Evolutionary conservation across 2,113 vertebrate species (phyloP), one percentile per base, ranked within the genome.

Genomic region (Corythornis madagascariensis): DNA sequence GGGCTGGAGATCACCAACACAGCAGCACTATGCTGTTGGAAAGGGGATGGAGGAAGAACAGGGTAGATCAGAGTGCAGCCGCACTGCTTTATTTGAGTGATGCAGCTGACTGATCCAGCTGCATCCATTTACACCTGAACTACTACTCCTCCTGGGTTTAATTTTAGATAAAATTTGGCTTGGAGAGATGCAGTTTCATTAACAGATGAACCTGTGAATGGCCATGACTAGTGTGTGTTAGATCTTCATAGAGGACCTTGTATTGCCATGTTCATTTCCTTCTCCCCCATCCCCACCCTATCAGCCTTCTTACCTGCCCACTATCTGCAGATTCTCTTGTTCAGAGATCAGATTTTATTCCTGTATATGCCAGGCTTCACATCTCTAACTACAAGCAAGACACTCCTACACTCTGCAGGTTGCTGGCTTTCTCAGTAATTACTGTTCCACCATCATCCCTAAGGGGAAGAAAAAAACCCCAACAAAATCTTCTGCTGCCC

Each of bases 381-480:
- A 85, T 61, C 17, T 53, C 47, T 83, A 93, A 89, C 81, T 90
- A 52, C 56, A 87, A 79, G 55, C 38, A 74, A 83, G 64, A 74
- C 86, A 90, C 33, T 91, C 59, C 73, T 88, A 80, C 70, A 70
- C 55, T 69, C 61, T 66, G 83, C 59, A 88, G 70, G 73, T 88
- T 93, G 31, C 69, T 86, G 53, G 4, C 22, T 93, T 86, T 78
- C 79, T 86, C 8, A 0, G 83, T 90, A 95, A 94, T 95, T 91
- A 94, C 90, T 86, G 57, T 78, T 88, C 70, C 56, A 63, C 59
- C 50, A 4, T n/a, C 29, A 8, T 84, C 93, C 84, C 82, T 66
- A 47, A 66, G 65, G 45, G 33, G 47, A 19, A 28, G 20, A 17
- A 25, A 55, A 67, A 56, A 63, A 20, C 26, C 12, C 13, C 11